These are phyloP conservation scores for Canis aureus DNA, from an alignment of 2,113 vertebrate genomes.

Conservation along the genomic window DNA sequence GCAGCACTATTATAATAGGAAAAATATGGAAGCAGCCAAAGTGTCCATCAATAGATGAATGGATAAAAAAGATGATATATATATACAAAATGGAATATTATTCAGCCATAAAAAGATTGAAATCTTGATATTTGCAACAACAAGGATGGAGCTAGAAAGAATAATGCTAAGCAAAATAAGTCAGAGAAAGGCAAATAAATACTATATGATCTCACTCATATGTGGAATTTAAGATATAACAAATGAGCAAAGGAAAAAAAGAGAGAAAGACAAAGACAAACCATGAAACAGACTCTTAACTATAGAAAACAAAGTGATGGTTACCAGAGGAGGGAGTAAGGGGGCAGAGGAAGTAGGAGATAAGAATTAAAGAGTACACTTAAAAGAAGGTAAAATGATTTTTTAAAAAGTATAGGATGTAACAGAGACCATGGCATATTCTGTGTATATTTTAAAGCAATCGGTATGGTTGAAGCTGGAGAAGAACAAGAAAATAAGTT, in stretches of 20 bases:
- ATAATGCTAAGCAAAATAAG: neutral
- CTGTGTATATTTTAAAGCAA: neutral
- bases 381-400: neutral
- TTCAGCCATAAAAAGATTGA: neutral
- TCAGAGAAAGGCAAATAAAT: neutral
- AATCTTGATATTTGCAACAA: neutral
- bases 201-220: neutral
- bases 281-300: neutral
- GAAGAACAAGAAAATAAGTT: neutral
- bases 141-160: neutral
- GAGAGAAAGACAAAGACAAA: neutral
- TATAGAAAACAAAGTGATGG: neutral
- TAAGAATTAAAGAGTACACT: neutral
- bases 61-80: neutral
- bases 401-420: neutral
- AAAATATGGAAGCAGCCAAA: neutral
- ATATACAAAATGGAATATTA: neutral
- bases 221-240: neutral
- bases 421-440: neutral
- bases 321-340: neutral
- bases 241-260: neutral
- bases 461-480: neutral
- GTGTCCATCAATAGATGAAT: neutral
- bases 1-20: neutral
- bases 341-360: neutral